Evolutionary conservation across 2,797 vertebrate species (phyloP).

Genomic region (Falco berigora): DNA sequence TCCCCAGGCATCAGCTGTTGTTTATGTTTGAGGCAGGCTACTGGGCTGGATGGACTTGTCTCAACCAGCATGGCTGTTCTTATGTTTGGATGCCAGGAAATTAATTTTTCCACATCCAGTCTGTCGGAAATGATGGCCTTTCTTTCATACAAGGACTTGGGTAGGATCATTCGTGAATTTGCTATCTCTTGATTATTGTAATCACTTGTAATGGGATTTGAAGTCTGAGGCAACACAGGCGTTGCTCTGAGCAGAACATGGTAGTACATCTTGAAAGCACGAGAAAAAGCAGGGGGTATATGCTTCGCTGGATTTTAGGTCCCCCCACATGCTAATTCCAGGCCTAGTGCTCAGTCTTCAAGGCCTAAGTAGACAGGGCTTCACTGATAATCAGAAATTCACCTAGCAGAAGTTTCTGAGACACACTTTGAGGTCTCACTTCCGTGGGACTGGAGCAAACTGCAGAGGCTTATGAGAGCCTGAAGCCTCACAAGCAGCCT

Average conservation of each 20-base stretch:
- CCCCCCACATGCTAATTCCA: not conserved
- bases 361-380: not conserved
- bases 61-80: slow-evolving; percentile 38
- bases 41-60: slow-evolving; percentile 52
- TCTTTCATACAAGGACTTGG: slow-evolving; percentile 22
- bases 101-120: slow-evolving; percentile 43
- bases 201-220: slow-evolving; percentile 22
- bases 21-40: slow-evolving; percentile 43
- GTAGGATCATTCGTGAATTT: not conserved
- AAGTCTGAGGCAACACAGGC: slow-evolving; percentile 3
- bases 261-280: not conserved
- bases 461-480: not conserved
- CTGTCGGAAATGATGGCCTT: slow-evolving; percentile 20
- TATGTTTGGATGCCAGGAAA: slow-evolving; percentile 43
- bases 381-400: not conserved
- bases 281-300: not conserved
- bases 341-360: not conserved
- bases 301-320: not conserved
- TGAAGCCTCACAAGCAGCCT: not conserved
- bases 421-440: accelerated
- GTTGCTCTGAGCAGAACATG: not conserved
- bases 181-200: slow-evolving; percentile 9
- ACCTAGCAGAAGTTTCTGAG: not conserved
- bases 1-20: slow-evolving; percentile 59
- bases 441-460: not conserved